Conservation (phyloP, 2,888 invertebrate species). For the Aplocera efformata region DNA sequence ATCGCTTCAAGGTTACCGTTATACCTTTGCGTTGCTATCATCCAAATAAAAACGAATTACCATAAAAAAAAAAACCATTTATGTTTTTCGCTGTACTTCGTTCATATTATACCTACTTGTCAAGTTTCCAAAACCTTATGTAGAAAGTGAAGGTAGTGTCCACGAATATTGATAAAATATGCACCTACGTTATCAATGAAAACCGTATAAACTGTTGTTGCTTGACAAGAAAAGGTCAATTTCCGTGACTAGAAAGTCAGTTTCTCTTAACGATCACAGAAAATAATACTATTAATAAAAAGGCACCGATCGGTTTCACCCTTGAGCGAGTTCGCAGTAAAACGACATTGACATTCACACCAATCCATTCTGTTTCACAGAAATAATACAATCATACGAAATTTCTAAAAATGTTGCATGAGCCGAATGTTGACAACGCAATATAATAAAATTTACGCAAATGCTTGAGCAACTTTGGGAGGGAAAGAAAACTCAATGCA, state of each 20-base stretch:
- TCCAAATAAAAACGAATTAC: too few relatives aligned
- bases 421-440: slow-evolving; percentile 48
- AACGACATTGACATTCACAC: slow-evolving; percentile 67
- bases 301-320: slow-evolving; percentile 29
- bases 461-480: slow-evolving; percentile 47
- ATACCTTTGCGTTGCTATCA: too few relatives aligned
- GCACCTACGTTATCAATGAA: too few relatives aligned
- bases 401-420: slow-evolving; percentile 48
- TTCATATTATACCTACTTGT: too few relatives aligned
- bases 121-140: too few relatives aligned
- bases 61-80: too few relatives aligned
- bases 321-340: slow-evolving; percentile 40
- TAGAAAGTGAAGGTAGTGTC: too few relatives aligned
- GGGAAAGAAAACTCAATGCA: slow-evolving; percentile 24
- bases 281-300: slow-evolving; percentile 13
- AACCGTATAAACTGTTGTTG: slow-evolving; percentile 15
- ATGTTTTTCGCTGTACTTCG: too few relatives aligned
- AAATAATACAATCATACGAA: slow-evolving; percentile 35
- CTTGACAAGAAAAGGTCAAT: slow-evolving; percentile 18
- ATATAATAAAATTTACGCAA: slow-evolving; percentile 62
- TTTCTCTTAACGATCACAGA: slow-evolving; percentile 10
- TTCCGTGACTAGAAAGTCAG: slow-evolving; percentile 15
- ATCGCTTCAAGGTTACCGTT: slow-evolving; percentile 12
- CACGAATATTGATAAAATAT: too few relatives aligned
- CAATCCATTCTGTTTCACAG: slow-evolving; percentile 16